A percentile compares a stretch with the other conserved stretches of the same genome.
Evolutionary conservation across 2,113 vertebrate genomes (phyloP).

Genomic region (Dasypus novemcinctus): DNA sequence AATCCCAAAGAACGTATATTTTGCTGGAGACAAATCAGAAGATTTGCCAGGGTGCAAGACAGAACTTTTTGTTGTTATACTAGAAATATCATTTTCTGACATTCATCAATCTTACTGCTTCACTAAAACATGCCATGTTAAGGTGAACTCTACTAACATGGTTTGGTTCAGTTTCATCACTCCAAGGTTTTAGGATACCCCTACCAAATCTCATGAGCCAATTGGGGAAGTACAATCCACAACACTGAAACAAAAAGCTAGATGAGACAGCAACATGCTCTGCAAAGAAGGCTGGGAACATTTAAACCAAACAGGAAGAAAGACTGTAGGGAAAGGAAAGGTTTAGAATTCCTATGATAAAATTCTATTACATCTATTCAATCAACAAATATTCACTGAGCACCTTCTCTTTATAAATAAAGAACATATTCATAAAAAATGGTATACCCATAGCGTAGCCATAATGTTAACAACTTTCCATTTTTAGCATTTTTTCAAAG

Average conservation of each 20-base stretch:
- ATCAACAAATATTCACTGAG: constrained; percentile 28
- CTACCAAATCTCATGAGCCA: not conserved
- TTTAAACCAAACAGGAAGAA: constrained; percentile 24
- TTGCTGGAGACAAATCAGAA: constrained; percentile 37
- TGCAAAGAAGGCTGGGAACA: not conserved
- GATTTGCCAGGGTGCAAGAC: not conserved
- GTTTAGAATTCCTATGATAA: constrained; percentile 29
- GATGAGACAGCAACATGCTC: not conserved
- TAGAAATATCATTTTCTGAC: constrained; percentile 8
- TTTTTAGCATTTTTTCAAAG: constrained; percentile 38
- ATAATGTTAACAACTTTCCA: constrained; percentile 46
- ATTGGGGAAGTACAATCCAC: not conserved
- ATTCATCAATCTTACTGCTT: constrained; percentile 17
- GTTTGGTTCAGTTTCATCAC: constrained; percentile 7
- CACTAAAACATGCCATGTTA: constrained; percentile 9
- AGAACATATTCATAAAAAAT: constrained; percentile 48
- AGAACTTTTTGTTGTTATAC: not conserved
- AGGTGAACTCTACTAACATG: not conserved
- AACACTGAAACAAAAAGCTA: not conserved
- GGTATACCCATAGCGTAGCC: not conserved
- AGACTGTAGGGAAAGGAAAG: constrained; percentile 9
- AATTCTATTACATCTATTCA: not conserved
- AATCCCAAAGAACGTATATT: not conserved
- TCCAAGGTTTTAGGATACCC: not conserved
- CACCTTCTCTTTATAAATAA: not conserved